These are phyloP conservation scores for Etheostoma perlongum DNA, from an alignment of 2,797 vertebrate species.

Conservation along the genomic window DNA sequence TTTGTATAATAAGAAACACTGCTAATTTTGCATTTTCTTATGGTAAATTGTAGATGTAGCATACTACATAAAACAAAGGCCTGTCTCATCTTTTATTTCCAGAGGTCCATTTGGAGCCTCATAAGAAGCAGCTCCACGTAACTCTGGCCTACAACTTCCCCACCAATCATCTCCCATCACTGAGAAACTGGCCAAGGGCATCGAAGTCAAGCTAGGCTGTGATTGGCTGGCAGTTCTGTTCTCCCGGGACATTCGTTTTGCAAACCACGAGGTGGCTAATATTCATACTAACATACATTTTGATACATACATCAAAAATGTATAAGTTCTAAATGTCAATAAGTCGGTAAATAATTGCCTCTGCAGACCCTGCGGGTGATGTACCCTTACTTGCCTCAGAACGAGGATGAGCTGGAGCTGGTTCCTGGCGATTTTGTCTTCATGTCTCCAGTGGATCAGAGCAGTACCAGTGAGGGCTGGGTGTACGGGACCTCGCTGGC, in stretches of 20 bases:
- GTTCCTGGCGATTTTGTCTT: constrained; percentile 94
- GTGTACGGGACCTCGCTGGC: constrained; percentile 91
- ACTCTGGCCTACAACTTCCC: constrained; percentile 97
- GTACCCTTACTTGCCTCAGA: constrained; percentile 95
- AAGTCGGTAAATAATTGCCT: not conserved
- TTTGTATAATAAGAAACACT: not conserved
- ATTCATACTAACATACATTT: not conserved
- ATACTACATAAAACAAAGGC: not conserved
- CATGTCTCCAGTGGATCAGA: constrained; percentile 93
- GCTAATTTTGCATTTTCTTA: not conserved
- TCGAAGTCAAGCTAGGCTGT: constrained; percentile 93
- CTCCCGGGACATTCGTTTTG: constrained; percentile 95
- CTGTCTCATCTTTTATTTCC: constrained; percentile 16
- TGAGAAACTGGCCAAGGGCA: constrained; percentile 93
- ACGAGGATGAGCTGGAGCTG: constrained; percentile 95
- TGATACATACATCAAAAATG: not conserved
- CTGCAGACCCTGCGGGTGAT: constrained; percentile 92
- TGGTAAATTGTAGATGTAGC: not conserved
- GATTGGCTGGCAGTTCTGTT: constrained; percentile 96
- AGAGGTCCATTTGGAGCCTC: constrained; percentile 95
- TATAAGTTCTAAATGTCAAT: not conserved
- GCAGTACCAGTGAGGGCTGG: constrained; percentile 94
- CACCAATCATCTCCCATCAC: constrained; percentile 87
- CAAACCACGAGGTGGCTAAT: constrained; percentile 91
- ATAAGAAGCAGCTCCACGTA: constrained; percentile 97